Conservation (phyloP, 2,797 vertebrate species). For the Sciurus carolinensis region DNA sequence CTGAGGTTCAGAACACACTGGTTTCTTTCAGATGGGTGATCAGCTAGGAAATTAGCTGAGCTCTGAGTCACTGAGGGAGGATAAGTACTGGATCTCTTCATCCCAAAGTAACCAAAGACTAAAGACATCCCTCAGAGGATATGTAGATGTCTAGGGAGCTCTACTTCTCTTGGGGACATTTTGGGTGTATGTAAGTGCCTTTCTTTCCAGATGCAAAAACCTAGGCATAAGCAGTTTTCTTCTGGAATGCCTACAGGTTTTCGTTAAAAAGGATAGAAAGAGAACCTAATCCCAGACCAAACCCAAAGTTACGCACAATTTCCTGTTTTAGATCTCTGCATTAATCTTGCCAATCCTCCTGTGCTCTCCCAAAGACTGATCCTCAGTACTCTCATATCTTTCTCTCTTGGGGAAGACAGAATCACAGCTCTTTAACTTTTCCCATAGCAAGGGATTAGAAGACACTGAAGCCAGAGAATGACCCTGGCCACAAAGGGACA, state of each 20-base stretch:
- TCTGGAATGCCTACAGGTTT: not conserved
- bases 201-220: not conserved
- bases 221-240: not conserved
- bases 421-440: not conserved
- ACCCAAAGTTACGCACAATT: not conserved
- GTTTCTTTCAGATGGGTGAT: constrained; percentile 42
- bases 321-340: not conserved
- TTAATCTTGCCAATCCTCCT: not conserved
- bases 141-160: not conserved
- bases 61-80: not conserved
- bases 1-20: not conserved
- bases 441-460: not conserved
- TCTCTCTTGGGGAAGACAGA: not conserved
- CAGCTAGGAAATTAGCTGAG: not conserved
- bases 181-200: not conserved
- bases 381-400: too few relatives aligned
- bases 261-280: not conserved
- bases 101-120: not conserved
- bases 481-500: not conserved
- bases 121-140: not conserved
- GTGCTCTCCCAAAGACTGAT: not conserved
- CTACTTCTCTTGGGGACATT: not conserved
- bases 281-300: not conserved
- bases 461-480: not conserved
- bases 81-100: not conserved